Base-by-base conservation (phyloP, 2,888 invertebrate species). In the Sphinx pinastri region DNA sequence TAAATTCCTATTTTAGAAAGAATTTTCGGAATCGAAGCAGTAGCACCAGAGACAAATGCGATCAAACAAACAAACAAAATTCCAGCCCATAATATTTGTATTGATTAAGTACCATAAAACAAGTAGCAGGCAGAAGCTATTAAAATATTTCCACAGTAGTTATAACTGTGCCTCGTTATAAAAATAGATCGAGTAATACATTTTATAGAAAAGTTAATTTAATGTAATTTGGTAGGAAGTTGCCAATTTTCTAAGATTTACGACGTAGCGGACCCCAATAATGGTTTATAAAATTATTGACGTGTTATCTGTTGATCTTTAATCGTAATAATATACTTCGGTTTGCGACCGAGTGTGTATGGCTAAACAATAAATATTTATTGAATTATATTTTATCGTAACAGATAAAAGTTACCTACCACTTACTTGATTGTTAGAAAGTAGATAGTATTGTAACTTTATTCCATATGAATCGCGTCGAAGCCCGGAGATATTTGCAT, bases 211-310 rank as follows among this genome's bases (percentile, higher is more conserved):
- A 63, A 49, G 19, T 63, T 63, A 63, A 63, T 49, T 49, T 47
- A 63, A 49, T n/a, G 12, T 63, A 49, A 63, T 63, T 63, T 49
- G 13, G 49, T 47, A 47, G 63, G 63, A 63, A 63, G 63, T 63
- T 19, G 63, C 49, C 63, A 49, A 63, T 63, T 63, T 60, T 45
- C n/a, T 63, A 63, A 49, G 49, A 63, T 63, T 63, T 63, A 63
- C 47, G 49, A 25, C 7, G 19, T 49, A 12, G 63, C 47, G 13
- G 47, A 12, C 63, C 58, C 13, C 13, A 19, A 47, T 63, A 63
- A 63, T 63, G 19, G 49, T 49, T 49, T 63, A 25, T 63, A 63
- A 19, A 49, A 63, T 63, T 49, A 63, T 63, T 63, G 38, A 31
- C 14, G 7, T 55, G 14, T 55, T 19, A 55, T 63, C 47, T 63